Conservation (phyloP, 64 coral and sea anemone genomes). For the Porites lutea region DNA sequence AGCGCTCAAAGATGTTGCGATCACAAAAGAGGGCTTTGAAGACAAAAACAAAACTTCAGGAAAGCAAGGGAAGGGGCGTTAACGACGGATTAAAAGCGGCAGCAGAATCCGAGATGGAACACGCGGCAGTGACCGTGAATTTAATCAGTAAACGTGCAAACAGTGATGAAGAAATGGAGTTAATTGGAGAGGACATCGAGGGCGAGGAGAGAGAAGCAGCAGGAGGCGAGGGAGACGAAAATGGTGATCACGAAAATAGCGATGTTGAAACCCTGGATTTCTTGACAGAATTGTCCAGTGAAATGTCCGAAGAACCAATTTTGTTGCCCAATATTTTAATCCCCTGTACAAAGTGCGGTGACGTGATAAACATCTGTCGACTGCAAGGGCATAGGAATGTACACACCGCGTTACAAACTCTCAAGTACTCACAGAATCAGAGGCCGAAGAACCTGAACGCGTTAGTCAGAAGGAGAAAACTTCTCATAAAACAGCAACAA, state of each 20-base stretch:
- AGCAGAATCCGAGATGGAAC: conserved; percentile 4
- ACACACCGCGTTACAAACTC: conserved; percentile 55
- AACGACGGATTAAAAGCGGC: conserved; percentile 22
- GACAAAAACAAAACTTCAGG: conserved; percentile 27
- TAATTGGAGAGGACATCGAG: conserved; percentile 5
- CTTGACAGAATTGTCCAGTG: conserved; percentile 34
- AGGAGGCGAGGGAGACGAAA: background rate
- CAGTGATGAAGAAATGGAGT: conserved; percentile 38
- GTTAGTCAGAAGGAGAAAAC: conserved; percentile 58
- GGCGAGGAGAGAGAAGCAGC: background rate
- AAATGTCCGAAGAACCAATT: conserved; percentile 33
- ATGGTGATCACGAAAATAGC: background rate
- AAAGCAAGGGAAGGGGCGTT: conserved; percentile 6
- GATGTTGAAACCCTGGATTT: conserved; percentile 23
- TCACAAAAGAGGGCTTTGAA: conserved; percentile 55
- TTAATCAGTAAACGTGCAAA: conserved; percentile 27
- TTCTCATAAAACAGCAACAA: conserved; percentile 44
- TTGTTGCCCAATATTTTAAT: conserved; percentile 63
- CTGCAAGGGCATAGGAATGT: conserved; percentile 58
- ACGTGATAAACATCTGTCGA: conserved; percentile 64
- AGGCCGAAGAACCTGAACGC: conserved; percentile 41
- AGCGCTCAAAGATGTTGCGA: background rate
- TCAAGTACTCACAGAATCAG: conserved; percentile 54
- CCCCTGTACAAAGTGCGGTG: conserved; percentile 56
- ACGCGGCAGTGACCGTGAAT: conserved; percentile 66